These are phyloP conservation scores for Bombus superbus DNA, from an alignment of 1,140 invertebrate species.

Conservation along the genomic window DNA sequence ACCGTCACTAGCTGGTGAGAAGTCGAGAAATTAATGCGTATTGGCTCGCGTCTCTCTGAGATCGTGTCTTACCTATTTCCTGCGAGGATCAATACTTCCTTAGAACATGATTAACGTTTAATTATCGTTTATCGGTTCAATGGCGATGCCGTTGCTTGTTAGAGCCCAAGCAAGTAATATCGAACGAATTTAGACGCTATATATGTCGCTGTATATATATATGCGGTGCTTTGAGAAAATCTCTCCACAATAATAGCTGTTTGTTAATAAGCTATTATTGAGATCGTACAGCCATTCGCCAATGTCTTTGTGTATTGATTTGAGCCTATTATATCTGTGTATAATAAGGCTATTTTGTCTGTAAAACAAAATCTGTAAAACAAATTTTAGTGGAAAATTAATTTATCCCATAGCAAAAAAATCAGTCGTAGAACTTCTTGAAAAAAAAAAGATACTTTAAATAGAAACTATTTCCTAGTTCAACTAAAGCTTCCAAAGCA, in stretches of 20 bases:
- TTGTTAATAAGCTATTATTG: not conserved
- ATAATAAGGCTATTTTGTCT: not conserved
- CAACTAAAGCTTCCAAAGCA: not conserved
- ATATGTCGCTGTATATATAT: not conserved
- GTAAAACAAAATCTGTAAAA: not conserved
- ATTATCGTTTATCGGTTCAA: constrained; percentile 29
- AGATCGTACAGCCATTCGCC: not conserved
- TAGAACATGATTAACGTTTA: constrained; percentile 30
- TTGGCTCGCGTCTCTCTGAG: constrained; percentile 7
- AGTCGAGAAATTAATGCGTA: constrained; percentile 17
- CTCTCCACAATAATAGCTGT: not conserved
- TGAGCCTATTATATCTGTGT: no score
- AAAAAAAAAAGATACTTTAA: no score
- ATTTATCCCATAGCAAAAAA: not conserved
- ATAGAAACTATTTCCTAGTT: no score
- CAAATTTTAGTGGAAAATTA: not conserved
- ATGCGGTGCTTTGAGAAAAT: not conserved
- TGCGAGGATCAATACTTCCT: constrained; percentile 39
- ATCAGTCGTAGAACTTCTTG: not conserved
- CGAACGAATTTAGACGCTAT: not conserved
- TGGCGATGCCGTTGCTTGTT: constrained; percentile 3
- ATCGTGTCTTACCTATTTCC: not conserved
- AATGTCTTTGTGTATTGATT: not conserved
- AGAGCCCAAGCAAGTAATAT: constrained; percentile 10
- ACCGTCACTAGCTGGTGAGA: not conserved